phyloP scores from a whole-genome alignment of 2,797 vertebrate genomes.

The Esox masquinongy region DNA sequence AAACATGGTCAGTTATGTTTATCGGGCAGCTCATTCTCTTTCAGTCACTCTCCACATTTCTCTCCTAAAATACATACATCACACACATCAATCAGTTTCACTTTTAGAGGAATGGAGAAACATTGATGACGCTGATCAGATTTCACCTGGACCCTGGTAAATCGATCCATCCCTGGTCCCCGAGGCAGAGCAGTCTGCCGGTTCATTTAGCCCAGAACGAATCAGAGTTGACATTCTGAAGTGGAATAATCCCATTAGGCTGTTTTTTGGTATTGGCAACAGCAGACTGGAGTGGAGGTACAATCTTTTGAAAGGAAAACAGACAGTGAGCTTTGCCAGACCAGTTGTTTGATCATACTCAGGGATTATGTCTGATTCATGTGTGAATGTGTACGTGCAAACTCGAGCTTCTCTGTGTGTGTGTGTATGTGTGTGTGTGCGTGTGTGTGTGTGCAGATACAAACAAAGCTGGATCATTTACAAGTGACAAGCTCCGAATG shows the following conservation, averaged over 20 bases:
- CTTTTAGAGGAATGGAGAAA: background rate
- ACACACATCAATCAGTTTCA: no score
- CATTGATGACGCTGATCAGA: background rate
- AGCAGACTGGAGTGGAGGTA: background rate
- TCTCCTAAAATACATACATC: background rate
- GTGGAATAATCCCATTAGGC: constrained; percentile 19
- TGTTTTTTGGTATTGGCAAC: background rate
- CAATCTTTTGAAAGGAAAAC: background rate
- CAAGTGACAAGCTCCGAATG: background rate
- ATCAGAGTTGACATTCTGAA: constrained; percentile 22
- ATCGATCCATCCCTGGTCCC: background rate
- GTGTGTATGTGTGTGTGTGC: background rate
- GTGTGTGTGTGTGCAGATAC: background rate
- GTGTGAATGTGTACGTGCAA: background rate
- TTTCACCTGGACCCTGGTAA: background rate
- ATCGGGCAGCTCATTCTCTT: background rate
- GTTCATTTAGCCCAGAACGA: constrained; percentile 1
- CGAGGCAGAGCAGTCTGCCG: no score
- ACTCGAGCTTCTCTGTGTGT: background rate
- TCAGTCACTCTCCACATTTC: background rate
- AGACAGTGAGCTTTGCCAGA: background rate
- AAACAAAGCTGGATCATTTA: background rate
- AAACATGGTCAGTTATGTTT: background rate
- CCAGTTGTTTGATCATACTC: background rate
- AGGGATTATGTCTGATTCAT: no score